phyloP scores from a whole-genome alignment of 2,888 invertebrate species.

The Lissocephala sabroskyi region DNA sequence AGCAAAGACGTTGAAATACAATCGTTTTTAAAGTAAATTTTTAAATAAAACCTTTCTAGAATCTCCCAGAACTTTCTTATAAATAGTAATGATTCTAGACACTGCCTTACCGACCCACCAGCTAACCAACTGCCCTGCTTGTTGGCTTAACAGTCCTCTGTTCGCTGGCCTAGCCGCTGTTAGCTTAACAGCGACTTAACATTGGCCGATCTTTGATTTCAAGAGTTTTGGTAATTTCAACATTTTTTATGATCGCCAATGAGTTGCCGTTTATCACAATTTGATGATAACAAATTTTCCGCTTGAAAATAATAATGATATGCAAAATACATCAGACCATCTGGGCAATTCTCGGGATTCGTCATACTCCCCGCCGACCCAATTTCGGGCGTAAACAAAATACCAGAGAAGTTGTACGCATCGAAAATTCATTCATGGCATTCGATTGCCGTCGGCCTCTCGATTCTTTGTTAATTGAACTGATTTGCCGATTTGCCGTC shows the following conservation, averaged over 20 bases:
- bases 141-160: constrained; percentile 13
- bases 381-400: constrained; percentile 38
- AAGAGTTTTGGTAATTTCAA: too few relatives aligned
- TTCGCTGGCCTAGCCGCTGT: constrained; percentile 14
- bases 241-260: too few relatives aligned
- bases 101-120: constrained; percentile 2
- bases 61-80: too few relatives aligned
- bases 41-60: too few relatives aligned
- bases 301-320: not conserved
- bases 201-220: constrained; percentile 7
- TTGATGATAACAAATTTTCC: constrained; percentile 25
- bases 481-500: constrained; percentile 30
- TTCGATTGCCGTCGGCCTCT: constrained; percentile 11
- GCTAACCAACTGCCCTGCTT: constrained; percentile 21
- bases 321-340: not conserved
- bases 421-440: constrained; percentile 41
- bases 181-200: constrained; percentile 11
- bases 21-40: too few relatives aligned
- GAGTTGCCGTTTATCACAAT: constrained; percentile 22
- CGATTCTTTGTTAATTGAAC: constrained; percentile 42
- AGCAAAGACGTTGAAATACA: too few relatives aligned
- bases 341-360: too few relatives aligned
- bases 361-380: not conserved
- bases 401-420: constrained; percentile 9
- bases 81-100: too few relatives aligned